These are phyloP conservation scores for Rattus rattus DNA, from an alignment of 2,113 vertebrate species.

Conservation along the genomic window DNA sequence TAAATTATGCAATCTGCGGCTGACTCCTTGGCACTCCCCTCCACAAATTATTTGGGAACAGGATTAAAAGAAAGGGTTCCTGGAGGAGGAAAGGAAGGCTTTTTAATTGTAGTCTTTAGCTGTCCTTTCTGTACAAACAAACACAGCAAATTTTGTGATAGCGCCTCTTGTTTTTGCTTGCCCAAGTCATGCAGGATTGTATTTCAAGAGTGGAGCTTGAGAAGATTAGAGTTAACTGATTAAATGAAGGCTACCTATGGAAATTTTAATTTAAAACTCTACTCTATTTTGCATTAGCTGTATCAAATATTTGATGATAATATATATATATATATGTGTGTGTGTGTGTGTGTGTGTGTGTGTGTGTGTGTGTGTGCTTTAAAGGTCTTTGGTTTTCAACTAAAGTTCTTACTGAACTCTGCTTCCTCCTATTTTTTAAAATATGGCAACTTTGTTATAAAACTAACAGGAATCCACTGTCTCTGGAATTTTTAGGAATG, in stretches of 20 bases:
- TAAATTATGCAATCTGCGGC: background rate
- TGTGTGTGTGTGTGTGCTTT: background rate
- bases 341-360: too few relatives aligned
- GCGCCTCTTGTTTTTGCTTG: background rate
- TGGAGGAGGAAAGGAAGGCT: background rate
- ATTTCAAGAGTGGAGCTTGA: background rate
- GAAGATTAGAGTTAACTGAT: background rate
- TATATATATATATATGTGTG: too few relatives aligned
- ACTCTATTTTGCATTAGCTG: background rate
- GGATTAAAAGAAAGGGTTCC: background rate
- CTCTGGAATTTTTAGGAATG: background rate
- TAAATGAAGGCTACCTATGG: background rate
- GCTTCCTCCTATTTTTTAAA: background rate
- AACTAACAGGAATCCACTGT: background rate
- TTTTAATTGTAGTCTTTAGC: conserved; percentile 51
- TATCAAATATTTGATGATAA: background rate
- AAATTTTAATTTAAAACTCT: conserved; percentile 34
- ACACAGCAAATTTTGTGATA: conserved; percentile 26
- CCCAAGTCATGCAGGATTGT: background rate
- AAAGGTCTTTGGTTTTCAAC: background rate
- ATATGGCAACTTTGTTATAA: background rate
- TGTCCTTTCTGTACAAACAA: conserved; percentile 21
- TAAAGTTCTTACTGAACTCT: background rate
- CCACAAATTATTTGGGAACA: background rate
- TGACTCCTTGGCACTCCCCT: background rate